Evolutionary conservation across 2,113 vertebrate genomes (phyloP), one percentile per base, ranked within the genome.

Genomic region (Eleginops maclovinus): DNA sequence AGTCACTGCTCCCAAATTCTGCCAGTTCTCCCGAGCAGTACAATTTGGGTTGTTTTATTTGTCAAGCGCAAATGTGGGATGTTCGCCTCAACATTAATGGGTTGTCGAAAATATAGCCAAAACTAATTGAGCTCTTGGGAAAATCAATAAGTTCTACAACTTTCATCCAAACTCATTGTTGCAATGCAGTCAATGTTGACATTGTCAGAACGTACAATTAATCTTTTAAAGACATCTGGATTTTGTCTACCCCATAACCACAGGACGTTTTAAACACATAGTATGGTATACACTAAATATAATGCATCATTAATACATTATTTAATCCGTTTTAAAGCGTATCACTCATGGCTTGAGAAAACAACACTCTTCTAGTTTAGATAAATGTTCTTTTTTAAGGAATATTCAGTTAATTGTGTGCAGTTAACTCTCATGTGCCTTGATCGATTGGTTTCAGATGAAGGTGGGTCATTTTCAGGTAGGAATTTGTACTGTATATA

Each of bases 381-480:
- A 36, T 8, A 36, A 8, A 36, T 36, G 31, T 36, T 7, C 31
- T 7, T 36, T 36, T 36, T 36, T 8, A 36, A 5, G 46, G 31
- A 47, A 22, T 21, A 70, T 63, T 53, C 4, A 41, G 43, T 75
- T 73, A 79, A 71, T 75, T 80, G 24, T 65, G 51, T 78, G 47
- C 75, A 59, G 43, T 77, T 53, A 64, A 66, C 72, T 64, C 28
- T 65, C 65, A 56, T 67, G 41, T 55, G 53, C 24, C 54, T 70
- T 81, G 61, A 87, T 75, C 71, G 55, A 84, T 66, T 72, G 55
- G 60, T 70, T 49, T 68, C 28, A 43, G 60, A 83, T 75, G 53
- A 74, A 40, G 40, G 50, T 62, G 55, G 31, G 28, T 88, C 31
- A 69, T 79, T 85, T 83, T 58, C 77, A 31, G 72, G 22, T 55